phyloP scores from a whole-genome alignment of 2,113 vertebrate genomes.

The Taurulus bubalis region DNA sequence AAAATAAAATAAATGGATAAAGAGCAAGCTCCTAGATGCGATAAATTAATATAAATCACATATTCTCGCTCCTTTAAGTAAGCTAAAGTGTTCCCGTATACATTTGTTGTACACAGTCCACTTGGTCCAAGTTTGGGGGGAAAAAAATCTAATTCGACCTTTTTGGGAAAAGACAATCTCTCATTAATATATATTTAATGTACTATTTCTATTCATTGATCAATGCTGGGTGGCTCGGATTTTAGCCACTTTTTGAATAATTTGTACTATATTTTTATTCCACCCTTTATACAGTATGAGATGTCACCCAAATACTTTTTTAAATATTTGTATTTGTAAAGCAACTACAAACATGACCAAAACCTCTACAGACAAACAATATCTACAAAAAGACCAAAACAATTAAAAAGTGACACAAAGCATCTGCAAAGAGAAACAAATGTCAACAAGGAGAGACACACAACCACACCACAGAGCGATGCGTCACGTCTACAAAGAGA shows the following conservation, averaged over 20 bases:
- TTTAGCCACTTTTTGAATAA: neutral
- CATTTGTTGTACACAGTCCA: neutral
- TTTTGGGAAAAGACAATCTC: neutral
- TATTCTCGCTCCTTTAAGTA: neutral
- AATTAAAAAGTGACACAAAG: neutral
- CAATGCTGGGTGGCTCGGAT: neutral
- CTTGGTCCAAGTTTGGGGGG: neutral
- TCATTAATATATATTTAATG: neutral
- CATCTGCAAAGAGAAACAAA: neutral
- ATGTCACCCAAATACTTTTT: neutral
- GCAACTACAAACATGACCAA: too few relatives aligned
- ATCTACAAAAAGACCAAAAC: too few relatives aligned
- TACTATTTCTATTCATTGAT: neutral
- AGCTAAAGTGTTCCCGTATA: neutral
- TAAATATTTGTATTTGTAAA: too few relatives aligned
- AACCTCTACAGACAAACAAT: too few relatives aligned
- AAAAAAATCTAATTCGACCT: neutral
- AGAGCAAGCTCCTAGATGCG: neutral
- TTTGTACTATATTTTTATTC: neutral
- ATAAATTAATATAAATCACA: neutral
- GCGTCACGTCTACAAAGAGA: neutral
- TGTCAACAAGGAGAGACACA: neutral
- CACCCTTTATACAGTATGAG: neutral
- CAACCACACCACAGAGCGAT: neutral
- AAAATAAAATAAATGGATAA: neutral